A percentile compares a stretch with the other conserved stretches of the same genome.
Evolutionary conservation across 2,797 vertebrate genomes (phyloP).

Genomic region (Cephalopachus bancanus): DNA sequence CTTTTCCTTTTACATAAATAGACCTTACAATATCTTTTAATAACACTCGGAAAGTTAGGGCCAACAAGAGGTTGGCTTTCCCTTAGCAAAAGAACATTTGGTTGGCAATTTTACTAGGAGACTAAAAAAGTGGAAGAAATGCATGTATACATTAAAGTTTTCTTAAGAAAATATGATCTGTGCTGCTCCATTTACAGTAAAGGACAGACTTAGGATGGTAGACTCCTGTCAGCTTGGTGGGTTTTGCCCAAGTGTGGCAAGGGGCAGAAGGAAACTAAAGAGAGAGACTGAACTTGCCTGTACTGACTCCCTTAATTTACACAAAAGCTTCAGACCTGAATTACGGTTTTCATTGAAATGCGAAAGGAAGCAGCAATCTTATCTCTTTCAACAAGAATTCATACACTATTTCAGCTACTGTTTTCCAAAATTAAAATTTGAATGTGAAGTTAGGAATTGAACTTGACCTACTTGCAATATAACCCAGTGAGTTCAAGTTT

Average conservation of each 20-base stretch:
- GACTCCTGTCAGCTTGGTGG: not conserved
- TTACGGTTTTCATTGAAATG: not conserved
- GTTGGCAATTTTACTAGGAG: not conserved
- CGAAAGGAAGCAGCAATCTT: not conserved
- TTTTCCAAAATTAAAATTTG: not conserved
- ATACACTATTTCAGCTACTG: not conserved
- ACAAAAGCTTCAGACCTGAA: not conserved
- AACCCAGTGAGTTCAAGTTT: not conserved
- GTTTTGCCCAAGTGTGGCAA: not conserved
- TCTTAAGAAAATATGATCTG: not conserved
- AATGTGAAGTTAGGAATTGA: not conserved
- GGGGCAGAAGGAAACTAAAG: not conserved
- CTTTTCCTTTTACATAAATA: not conserved
- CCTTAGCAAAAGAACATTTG: not conserved
- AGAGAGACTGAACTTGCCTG: not conserved
- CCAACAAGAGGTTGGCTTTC: not conserved
- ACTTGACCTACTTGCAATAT: not conserved
- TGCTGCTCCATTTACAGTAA: not conserved
- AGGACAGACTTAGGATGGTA: not conserved
- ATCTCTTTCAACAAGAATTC: not conserved
- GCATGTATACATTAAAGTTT: not conserved
- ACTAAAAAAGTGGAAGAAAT: not conserved
- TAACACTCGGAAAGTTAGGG: not conserved
- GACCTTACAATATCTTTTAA: not conserved
- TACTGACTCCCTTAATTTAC: not conserved